phyloP scores from a whole-genome alignment of 2,888 invertebrate species.

The Agrilus mali region DNA sequence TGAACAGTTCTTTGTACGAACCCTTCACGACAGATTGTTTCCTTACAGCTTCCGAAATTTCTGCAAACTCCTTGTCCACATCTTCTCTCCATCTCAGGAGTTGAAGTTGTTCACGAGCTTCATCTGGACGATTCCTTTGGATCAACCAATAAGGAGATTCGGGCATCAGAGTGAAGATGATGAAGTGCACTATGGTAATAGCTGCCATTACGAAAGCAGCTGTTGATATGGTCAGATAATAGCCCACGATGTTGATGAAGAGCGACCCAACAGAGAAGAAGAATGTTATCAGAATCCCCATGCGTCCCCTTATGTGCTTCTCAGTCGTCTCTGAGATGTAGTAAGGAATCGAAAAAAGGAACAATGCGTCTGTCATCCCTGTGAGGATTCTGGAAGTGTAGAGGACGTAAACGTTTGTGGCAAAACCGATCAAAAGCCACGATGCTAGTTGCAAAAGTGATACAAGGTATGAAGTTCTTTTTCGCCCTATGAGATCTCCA shows the following conservation, averaged over 20 bases:
- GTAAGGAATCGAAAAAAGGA: slow-evolving; percentile 11
- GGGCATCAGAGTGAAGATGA: slow-evolving; percentile 19
- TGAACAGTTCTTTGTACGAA: slow-evolving; percentile 19
- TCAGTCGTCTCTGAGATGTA: slow-evolving; percentile 22
- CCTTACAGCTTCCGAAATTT: slow-evolving; percentile 18
- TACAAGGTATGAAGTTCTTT: slow-evolving; percentile 2
- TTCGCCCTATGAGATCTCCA: slow-evolving; percentile 12
- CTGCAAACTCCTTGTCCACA: slow-evolving; percentile 19
- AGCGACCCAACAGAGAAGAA: slow-evolving; percentile 14
- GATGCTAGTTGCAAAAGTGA: too few relatives aligned
- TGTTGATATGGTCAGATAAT: slow-evolving; percentile 11
- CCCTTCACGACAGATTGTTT: slow-evolving; percentile 22
- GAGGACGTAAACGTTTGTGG: too few relatives aligned
- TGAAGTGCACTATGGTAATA: slow-evolving; percentile 14
- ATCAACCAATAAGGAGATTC: slow-evolving; percentile 24
- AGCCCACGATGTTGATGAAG: slow-evolving; percentile 19
- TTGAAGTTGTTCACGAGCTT: slow-evolving; percentile 17
- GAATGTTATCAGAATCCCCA: slow-evolving; percentile 20
- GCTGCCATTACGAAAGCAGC: slow-evolving; percentile 10
- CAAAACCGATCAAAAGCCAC: too few relatives aligned
- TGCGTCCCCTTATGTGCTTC: slow-evolving; percentile 21
- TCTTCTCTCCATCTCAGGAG: slow-evolving; percentile 17
- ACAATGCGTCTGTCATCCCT: slow-evolving; percentile 20
- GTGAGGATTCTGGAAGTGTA: slow-evolving; percentile 14
- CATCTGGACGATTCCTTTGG: slow-evolving; percentile 16